Evolutionary conservation across 2,888 invertebrate genomes (phyloP).

Genomic region (Oscheius sp.): DNA sequence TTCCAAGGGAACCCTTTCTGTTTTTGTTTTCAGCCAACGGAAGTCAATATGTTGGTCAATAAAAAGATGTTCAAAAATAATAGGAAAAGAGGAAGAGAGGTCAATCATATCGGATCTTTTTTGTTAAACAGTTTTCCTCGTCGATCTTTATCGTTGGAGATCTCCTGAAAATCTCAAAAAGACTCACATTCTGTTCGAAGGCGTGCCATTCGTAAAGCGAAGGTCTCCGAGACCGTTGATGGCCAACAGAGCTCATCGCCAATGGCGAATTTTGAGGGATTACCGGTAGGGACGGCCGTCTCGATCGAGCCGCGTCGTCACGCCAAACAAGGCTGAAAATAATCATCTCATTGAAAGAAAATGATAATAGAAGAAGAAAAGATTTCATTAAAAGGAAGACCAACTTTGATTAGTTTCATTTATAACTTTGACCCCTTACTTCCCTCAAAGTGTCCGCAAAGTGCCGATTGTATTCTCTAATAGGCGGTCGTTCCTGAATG

Average conservation of each 20-base stretch:
- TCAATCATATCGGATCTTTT: not conserved
- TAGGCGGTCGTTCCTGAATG: not conserved
- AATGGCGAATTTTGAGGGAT: constrained; percentile 43
- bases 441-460: constrained; percentile 7
- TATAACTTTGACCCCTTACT: constrained; percentile 11
- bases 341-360: not conserved
- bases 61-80: not conserved
- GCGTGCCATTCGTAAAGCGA: constrained; percentile 31
- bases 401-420: not conserved
- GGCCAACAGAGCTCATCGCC: constrained; percentile 51
- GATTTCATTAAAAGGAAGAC: not conserved
- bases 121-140: not conserved
- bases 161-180: not conserved
- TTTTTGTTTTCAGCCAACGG: not conserved
- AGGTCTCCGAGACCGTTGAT: constrained; percentile 40
- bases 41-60: not conserved
- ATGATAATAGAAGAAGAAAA: not conserved
- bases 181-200: constrained; percentile 11
- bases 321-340: constrained; percentile 21
- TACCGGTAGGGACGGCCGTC: constrained; percentile 49
- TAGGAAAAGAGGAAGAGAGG: not conserved
- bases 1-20: not conserved
- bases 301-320: constrained; percentile 19
- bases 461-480: constrained; percentile 6
- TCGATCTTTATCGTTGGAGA: not conserved